Base-by-base conservation (phyloP, 2,113 vertebrate species). In the Amazona vittata region DNA sequence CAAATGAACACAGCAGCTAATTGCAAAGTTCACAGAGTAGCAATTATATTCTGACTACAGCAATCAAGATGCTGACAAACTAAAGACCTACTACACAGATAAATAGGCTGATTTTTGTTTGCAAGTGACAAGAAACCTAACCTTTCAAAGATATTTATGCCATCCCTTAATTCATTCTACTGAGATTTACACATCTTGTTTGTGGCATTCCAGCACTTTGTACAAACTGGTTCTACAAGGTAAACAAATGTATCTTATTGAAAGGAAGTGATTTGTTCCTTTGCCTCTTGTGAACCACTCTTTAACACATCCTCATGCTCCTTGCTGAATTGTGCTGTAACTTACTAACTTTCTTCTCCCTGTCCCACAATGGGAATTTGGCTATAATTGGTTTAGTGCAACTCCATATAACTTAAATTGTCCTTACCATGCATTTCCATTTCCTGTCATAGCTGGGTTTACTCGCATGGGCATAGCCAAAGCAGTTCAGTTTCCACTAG, bases 1-100 rank as follows among this genome's bases (percentile, higher is more conserved):
- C 83, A 83, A 92, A 79, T 75, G 41, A 94, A 64, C 78, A 86
- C 76, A 96, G 60, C 67, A 96, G 86, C 78, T 83, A 82, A 91
- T 80, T 91, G n/a, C 46, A 92, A 86, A 97, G 86, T 55, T 94
- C 89, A 31, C 44, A 83, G 65, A 89, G 71, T 5, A 87, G 73
- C 60, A 81, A 95, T 76, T 39, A 95, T 47, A 63, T 28, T 80
- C 62, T 67, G 47, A 88, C 83, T 64, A 37, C 11, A 20, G 81
- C 84, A 92, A 59, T 77, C 64, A 71, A 52, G 79, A 65, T 77
- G 65, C 73, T 85, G 35, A 90, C 63, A 47, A 65, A 86, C 79
- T 82, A 11, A 76, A 55, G 39, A 91, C n/a, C 22, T n/a, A 44
- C 62, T 77, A 44, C 41, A 63, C 49, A 80, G 46, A 25, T 63